These are phyloP conservation scores for Hestina assimilis DNA, from an alignment of 1,140 invertebrate genomes.

Conservation along the genomic window DNA sequence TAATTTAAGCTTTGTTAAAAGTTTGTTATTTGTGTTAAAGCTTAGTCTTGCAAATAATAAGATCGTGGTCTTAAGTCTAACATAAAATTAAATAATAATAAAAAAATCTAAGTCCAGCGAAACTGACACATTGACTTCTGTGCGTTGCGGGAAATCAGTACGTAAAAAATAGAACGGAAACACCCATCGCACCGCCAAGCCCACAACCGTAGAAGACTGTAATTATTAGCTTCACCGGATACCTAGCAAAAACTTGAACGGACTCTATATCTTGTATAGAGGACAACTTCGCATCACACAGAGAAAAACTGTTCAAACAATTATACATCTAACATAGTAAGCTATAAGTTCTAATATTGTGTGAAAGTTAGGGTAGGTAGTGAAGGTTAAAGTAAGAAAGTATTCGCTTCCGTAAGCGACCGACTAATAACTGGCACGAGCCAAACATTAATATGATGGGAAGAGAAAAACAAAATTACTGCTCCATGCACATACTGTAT, in stretches of 20 bases:
- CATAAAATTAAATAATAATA: conserved; percentile 8
- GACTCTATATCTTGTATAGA: conserved; percentile 31
- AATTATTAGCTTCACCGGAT: conserved; percentile 63
- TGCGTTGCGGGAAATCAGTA: conserved; percentile 38
- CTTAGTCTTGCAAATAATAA: too few relatives aligned
- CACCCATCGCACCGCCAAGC: conserved; percentile 45
- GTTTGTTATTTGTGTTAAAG: too few relatives aligned
- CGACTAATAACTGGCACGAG: conserved; percentile 55
- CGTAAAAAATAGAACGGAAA: conserved; percentile 53
- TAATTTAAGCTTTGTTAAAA: too few relatives aligned
- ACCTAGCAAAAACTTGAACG: conserved; percentile 57
- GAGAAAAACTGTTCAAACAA: conserved; percentile 7
- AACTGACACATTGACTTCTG: conserved; percentile 45
- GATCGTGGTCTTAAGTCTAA: too few relatives aligned
- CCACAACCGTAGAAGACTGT: conserved; percentile 41
- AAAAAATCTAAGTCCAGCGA: conserved; percentile 25
- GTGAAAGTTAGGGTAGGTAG: not conserved
- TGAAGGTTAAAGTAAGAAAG: conserved; percentile 38
- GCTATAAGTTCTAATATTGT: conserved; percentile 7
- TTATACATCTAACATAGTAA: not conserved
- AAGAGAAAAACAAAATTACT: conserved; percentile 46
- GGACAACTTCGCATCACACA: conserved; percentile 1
- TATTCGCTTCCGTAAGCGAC: conserved; percentile 40
- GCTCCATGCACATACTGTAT: conserved; percentile 31
- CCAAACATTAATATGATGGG: conserved; percentile 49